A percentile compares a stretch with the other conserved stretches of the same genome.
Evolutionary conservation across 2,888 invertebrate species (phyloP).

Genomic region (Machimus rusticus): DNA sequence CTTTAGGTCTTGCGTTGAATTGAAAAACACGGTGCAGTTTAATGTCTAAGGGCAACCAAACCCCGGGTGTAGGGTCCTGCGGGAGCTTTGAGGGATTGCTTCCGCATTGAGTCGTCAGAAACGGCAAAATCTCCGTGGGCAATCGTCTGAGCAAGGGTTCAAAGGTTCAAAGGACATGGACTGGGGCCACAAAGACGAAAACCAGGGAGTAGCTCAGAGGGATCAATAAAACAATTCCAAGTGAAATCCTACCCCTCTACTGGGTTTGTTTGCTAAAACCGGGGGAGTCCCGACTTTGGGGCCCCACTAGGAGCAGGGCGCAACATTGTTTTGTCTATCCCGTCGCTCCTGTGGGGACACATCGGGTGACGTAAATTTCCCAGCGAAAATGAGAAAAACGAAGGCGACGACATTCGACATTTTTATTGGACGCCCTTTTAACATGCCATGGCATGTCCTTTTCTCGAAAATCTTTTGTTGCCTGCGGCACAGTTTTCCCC

Average conservation of each 20-base stretch:
- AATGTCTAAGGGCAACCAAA: neutral
- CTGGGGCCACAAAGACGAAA: neutral
- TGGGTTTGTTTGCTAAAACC: neutral
- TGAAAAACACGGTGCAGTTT: neutral
- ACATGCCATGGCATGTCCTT: slow-evolving; percentile 32
- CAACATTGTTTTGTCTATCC: neutral
- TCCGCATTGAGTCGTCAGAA: slow-evolving; percentile 11
- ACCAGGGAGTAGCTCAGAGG: neutral
- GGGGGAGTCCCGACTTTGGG: neutral
- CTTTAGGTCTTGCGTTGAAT: neutral
- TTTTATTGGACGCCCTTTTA: slow-evolving; percentile 41
- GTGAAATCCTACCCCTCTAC: neutral
- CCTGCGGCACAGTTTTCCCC: neutral
- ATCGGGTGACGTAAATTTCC: slow-evolving; percentile 1
- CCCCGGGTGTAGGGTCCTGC: neutral
- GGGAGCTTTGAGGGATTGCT: slow-evolving; percentile 31
- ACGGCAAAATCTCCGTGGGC: slow-evolving; percentile 18
- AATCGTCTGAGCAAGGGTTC: slow-evolving; percentile 25
- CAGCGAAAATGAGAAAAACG: neutral
- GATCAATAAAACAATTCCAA: slow-evolving; percentile 20
- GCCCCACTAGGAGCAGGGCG: neutral
- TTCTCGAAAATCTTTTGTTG: slow-evolving; percentile 26
- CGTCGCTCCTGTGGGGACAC: neutral
- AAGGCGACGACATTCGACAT: slow-evolving; percentile 36
- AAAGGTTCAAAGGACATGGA: slow-evolving; percentile 27